Conservation (phyloP, 2,797 vertebrate species). For the Nyctibius grandis region DNA sequence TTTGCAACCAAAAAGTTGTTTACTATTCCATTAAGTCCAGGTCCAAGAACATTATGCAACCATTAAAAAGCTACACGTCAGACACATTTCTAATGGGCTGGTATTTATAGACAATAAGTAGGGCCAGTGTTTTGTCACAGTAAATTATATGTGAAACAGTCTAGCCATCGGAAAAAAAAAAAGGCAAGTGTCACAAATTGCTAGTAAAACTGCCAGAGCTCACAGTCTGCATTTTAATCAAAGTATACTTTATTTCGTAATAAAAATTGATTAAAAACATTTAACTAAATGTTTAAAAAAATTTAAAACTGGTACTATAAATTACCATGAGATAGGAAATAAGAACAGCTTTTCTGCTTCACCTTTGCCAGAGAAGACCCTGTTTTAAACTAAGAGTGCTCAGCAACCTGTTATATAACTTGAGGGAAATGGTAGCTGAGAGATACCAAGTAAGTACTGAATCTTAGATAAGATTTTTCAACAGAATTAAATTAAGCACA, state of each 20-base stretch:
- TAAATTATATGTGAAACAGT: constrained; percentile 23
- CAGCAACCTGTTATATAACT: background rate
- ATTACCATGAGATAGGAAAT: background rate
- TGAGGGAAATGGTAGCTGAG: background rate
- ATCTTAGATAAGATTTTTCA: background rate
- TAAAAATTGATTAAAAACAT: background rate
- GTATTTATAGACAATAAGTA: constrained; percentile 12
- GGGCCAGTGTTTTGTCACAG: background rate
- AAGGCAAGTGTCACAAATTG: background rate
- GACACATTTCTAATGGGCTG: background rate
- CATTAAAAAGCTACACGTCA: constrained; percentile 26
- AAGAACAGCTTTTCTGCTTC: background rate
- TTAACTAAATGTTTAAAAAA: background rate
- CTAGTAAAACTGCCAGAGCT: background rate
- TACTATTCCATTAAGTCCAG: constrained; percentile 19
- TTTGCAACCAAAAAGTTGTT: constrained; percentile 9
- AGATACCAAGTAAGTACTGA: background rate
- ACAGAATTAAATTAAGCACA: background rate
- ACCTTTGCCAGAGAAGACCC: background rate
- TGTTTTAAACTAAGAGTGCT: background rate
- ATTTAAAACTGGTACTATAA: background rate
- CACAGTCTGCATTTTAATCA: constrained; percentile 4
- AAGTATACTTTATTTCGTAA: background rate
- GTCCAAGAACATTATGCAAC: background rate
- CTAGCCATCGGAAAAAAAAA: background rate